Base-by-base conservation (phyloP, 1,140 invertebrate genomes). In the Zaprionus ghesquierei region DNA sequence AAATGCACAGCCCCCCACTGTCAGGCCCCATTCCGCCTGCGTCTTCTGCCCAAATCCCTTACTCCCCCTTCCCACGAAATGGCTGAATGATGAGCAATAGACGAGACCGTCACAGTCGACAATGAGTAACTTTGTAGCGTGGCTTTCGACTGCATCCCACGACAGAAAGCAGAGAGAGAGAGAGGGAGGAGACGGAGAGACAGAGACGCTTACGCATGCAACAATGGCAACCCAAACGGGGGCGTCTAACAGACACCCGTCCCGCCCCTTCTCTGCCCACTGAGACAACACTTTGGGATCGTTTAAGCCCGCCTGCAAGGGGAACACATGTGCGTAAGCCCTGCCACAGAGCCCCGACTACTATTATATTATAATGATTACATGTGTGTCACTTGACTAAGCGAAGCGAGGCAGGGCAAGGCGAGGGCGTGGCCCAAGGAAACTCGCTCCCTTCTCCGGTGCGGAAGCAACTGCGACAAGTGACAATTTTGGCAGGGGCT, bases 41-140 rank as follows among this genome's bases (percentile, higher is more conserved):
- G 33, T 35, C 51, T 18, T n/a, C n/a, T n/a, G n/a, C n/a, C n/a
- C n/a, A n/a, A n/a, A n/a, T n/a, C n/a, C 20, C 62, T 25, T 46
- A 23, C 29, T 31, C 56, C 23, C 23, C 31, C 15, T 46, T 50
- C 38, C 54, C 53, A 38, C 27, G 59, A 79, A 89, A 87, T 89
- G 69, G 63, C 79, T 84, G 84, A 89, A 89, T 89, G 84, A 89
- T 89, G 84, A 84, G 84, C 84, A 84, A 89, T 89, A 89, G 84
- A 89, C 73, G 74, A 53, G 46, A 56, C 77, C 65, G 69, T 84
- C 76, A 81, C 82, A 87, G 69, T 82, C 72, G 84, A 86, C 82
- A 86, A 89, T 86, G 82, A 86, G 79, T 59, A 79, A 86, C 79
- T 79, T 89, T 89, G 69, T 59, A 73, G 60, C 74, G 51, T 64